Conservation (phyloP, 2,113 vertebrate genomes). For the Chaetorhynchus papuensis region DNA sequence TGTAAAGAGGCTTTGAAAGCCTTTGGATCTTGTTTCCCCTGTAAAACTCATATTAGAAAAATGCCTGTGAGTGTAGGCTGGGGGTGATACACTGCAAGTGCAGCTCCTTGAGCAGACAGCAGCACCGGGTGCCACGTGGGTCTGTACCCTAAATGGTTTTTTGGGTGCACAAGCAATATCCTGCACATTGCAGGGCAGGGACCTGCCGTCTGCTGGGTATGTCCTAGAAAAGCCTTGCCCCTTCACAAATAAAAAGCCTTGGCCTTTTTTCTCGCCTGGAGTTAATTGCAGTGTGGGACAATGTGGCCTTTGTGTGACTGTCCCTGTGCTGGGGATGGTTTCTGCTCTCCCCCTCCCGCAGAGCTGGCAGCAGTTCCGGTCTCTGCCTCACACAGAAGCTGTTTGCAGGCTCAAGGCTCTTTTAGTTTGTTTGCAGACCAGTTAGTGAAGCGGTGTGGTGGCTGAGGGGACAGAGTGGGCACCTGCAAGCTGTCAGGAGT, state of each 20-base stretch:
- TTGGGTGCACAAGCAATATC: neutral
- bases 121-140: fast-evolving
- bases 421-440: neutral
- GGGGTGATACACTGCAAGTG: neutral
- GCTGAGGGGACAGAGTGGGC: neutral
- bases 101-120: neutral
- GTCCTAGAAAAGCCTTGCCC: neutral
- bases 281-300: neutral
- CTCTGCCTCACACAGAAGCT: neutral
- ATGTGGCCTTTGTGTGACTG: conserved; percentile 4
- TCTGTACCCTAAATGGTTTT: neutral
- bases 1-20: neutral
- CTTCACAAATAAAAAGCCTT: neutral
- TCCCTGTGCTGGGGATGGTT: neutral
- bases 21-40: neutral
- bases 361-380: neutral
- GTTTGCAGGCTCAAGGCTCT: neutral
- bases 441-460: neutral
- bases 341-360: neutral
- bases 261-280: neutral
- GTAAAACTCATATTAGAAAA: neutral
- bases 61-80: fast-evolving
- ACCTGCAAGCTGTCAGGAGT: neutral
- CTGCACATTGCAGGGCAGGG: fast-evolving
- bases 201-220: fast-evolving